A percentile compares a stretch with the other conserved stretches of the same genome.
These are phyloP conservation scores for Alentia gelatinosa DNA, from an alignment of 2,888 invertebrate species.

Conservation along the genomic window DNA sequence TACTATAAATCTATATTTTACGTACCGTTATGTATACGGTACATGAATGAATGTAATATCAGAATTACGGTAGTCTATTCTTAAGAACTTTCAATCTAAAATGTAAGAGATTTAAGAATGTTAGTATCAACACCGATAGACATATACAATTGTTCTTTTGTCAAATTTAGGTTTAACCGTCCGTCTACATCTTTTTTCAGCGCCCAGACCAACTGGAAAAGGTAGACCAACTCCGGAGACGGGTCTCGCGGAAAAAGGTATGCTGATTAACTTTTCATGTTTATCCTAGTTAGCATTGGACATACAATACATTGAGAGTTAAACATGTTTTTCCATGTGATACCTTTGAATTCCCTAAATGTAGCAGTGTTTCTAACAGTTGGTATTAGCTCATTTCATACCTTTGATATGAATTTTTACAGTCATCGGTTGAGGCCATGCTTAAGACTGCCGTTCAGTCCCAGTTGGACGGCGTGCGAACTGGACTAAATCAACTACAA, in stretches of 20 bases:
- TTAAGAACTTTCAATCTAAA: no score
- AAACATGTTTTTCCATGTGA: no score
- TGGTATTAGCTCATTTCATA: neutral
- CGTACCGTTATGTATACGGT: no score
- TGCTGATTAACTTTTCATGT: neutral
- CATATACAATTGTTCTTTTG: no score
- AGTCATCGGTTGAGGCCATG: conserved; percentile 95
- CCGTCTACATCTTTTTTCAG: conserved; percentile 61
- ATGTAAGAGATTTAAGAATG: no score
- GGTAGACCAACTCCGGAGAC: conserved; percentile 82
- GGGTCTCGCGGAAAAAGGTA: conserved; percentile 82
- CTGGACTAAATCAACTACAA: conserved; percentile 94
- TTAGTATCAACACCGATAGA: no score
- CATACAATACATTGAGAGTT: no score
- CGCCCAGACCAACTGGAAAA: conserved; percentile 96
- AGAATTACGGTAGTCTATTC: no score
- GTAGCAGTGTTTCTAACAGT: no score
- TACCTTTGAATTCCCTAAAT: neutral
- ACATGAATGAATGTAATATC: no score
- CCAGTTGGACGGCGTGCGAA: conserved; percentile 96
- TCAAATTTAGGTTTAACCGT: no score
- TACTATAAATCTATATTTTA: no score
- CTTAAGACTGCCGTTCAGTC: conserved; percentile 99
- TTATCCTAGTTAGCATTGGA: neutral
- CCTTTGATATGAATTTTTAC: conserved; percentile 46